Conservation (phyloP, 2,888 invertebrate species). For the Xylota sylvarum region DNA sequence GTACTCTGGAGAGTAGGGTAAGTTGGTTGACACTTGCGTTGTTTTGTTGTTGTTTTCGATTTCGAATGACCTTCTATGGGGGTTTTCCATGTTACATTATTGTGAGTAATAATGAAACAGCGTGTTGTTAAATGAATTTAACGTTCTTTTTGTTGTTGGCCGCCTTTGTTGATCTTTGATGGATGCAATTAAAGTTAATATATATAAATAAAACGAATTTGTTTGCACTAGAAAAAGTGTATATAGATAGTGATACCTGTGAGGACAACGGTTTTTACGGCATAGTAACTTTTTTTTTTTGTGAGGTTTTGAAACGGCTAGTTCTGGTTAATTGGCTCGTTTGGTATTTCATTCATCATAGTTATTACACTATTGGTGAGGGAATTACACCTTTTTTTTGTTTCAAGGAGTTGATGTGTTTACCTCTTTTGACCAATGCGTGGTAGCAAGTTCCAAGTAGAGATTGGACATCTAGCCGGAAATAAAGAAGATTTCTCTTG, state of each 20-base stretch:
- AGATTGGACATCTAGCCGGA: too few relatives aligned
- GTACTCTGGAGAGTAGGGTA: constrained; percentile 67
- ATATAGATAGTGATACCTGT: constrained; percentile 7
- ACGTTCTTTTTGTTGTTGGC: constrained; percentile 18
- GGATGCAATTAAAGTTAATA: constrained; percentile 46
- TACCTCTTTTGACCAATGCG: too few relatives aligned
- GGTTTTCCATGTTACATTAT: constrained; percentile 68
- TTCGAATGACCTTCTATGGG: constrained; percentile 77
- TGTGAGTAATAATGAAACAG: constrained; percentile 46
- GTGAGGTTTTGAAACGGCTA: not conserved
- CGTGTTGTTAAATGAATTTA: constrained; percentile 56
- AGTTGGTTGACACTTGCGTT: constrained; percentile 74
- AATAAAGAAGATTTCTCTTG: too few relatives aligned
- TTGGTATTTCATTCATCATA: not conserved
- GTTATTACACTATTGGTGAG: too few relatives aligned
- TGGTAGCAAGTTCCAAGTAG: too few relatives aligned
- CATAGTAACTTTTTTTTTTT: not conserved
- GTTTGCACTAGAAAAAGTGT: not conserved
- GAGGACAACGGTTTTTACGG: not conserved
- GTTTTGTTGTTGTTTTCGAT: constrained; percentile 77
- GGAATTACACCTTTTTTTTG: too few relatives aligned
- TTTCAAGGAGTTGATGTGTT: too few relatives aligned
- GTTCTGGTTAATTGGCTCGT: not conserved
- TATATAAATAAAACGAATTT: constrained; percentile 29
- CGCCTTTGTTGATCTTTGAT: constrained; percentile 30